Evolutionary conservation across 2,888 invertebrate genomes (phyloP), one percentile per base, ranked within the genome.

Genomic region (Cephus runcator): DNA sequence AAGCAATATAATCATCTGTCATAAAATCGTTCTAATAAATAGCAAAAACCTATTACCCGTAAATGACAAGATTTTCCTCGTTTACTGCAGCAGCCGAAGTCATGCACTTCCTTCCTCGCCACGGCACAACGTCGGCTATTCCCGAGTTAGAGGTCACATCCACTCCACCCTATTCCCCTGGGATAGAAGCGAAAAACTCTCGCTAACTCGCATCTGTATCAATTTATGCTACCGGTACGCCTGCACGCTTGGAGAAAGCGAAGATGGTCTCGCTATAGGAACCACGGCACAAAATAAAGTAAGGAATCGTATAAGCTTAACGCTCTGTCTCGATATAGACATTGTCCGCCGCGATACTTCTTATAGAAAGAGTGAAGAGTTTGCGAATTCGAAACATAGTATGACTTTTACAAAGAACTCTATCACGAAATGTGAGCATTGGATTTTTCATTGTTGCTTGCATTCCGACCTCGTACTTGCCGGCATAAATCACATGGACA

Each of bases 181-280:
- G 87, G 87, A 86, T 83, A 83, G 81, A 85, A 85, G 87, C 88
- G 90, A 89, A 90, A 90, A 90, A 90, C 88, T 90, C 89, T 83
- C 80, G 87, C 87, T 88, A 90, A 90, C 90, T 90, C 90, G 88
- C 91, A 90, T 90, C 91, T 88, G 91, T 90, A 91, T 91, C 90
- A 90, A 90, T 91, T 90, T 90, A 90, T 89, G 87, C 88, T 83
- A 86, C 85, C 86, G 84, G 56, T 56, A 56, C 56, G 56, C 56
- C 23, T 6, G 56, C 56, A 56, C 23, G 56, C 23, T 56, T 23
- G 56, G 23, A 56, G 23, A 56, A 56, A 23, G 23, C 56, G 56
- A 56, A 56, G 56, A 56, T 56, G 56, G 56, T 23, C 23, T 23
- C 56, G 56, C 56, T 56, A 56, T 56, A 56, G 56, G 9, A 56